Base-by-base conservation (phyloP, 30 jellyfish, hydroid and myxozoan species). In the Aurelia coerulea region DNA sequence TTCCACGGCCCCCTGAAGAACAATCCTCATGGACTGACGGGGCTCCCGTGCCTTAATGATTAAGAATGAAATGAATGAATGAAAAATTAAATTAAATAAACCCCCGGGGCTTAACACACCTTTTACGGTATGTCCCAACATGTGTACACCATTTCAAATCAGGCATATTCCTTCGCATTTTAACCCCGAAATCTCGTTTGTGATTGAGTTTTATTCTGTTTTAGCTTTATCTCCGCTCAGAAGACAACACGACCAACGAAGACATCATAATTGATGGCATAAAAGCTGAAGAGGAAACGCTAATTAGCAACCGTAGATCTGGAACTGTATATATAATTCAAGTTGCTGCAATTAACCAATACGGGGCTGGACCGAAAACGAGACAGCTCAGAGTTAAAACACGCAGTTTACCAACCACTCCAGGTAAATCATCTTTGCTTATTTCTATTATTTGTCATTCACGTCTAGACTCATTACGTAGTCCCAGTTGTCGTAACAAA, bases 311-410 rank as follows among this genome's bases (percentile, higher is more conserved):
- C 58, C 85, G 88, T 31, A 33, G 37, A 39, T 66, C 96, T 54
- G 93, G 91, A 31, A 93, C 98, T 8, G 78, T 65, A 31, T 93
- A 93, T 75, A 68, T 41, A n/a, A 74, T 93, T 72, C 97, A 88
- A 83, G 74, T 93, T 6, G 97, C 98, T 39, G 97, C 84, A 23
- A 60, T 75, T 49, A 93, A 88, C 74, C 76, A 62, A 15, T 93
- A 81, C 82, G 98, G 98, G n/a, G 93, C 90, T 7, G 97, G 98
- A 18, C 97, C 97, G 49, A 89, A 79, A 49, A 88, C 98, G 34
- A 70, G 72, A 17, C 51, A 51, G 33, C 32, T 73, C 50, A 69
- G 83, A 5, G 92, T 84, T 4, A 68, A 35, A 65, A 93, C 98
- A 41, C 76, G 33, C 11, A 50, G 53, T 29, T 65, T 83, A 33